These are phyloP conservation scores for Chloroceryle aenea DNA, from an alignment of 2,113 vertebrate species.

Conservation along the genomic window DNA sequence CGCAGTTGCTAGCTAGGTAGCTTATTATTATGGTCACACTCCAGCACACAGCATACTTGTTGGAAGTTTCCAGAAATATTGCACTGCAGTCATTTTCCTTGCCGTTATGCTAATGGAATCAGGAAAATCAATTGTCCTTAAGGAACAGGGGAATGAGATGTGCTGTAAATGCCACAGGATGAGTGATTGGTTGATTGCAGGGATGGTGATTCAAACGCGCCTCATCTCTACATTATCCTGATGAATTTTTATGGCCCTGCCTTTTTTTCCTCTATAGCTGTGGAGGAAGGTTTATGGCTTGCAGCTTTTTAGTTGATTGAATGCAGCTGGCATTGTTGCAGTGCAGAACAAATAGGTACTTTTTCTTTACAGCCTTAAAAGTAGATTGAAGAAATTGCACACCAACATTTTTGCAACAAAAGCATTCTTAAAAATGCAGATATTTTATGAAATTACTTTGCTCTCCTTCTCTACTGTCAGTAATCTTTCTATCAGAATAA, in stretches of 20 bases:
- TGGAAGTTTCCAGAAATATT: constrained; percentile 90
- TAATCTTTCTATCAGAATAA: constrained; percentile 77
- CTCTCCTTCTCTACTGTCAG: constrained; percentile 61
- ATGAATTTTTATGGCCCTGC: constrained; percentile 88
- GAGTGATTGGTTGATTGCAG: constrained; percentile 91
- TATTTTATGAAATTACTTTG: constrained; percentile 79
- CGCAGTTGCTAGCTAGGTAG: constrained; percentile 76
- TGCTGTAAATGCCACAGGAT: constrained; percentile 92
- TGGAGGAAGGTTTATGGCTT: constrained; percentile 88
- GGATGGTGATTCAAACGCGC: constrained; percentile 82
- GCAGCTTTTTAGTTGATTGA: constrained; percentile 89
- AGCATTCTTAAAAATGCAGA: constrained; percentile 80
- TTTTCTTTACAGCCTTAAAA: constrained; percentile 84
- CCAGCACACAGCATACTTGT: constrained; percentile 83
- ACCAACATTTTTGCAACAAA: constrained; percentile 81
- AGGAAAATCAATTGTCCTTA: constrained; percentile 95
- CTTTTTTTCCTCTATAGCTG: constrained; percentile 80
- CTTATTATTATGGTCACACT: constrained; percentile 84
- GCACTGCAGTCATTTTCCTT: constrained; percentile 88
- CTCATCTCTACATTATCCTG: constrained; percentile 90
- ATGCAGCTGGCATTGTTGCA: constrained; percentile 88
- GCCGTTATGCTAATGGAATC: constrained; percentile 92
- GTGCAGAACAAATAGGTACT: constrained; percentile 87
- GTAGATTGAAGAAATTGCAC: constrained; percentile 81
- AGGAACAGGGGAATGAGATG: constrained; percentile 91